Conservation (phyloP, 2,797 vertebrate species). For the Oreochromis grahami region DNA sequence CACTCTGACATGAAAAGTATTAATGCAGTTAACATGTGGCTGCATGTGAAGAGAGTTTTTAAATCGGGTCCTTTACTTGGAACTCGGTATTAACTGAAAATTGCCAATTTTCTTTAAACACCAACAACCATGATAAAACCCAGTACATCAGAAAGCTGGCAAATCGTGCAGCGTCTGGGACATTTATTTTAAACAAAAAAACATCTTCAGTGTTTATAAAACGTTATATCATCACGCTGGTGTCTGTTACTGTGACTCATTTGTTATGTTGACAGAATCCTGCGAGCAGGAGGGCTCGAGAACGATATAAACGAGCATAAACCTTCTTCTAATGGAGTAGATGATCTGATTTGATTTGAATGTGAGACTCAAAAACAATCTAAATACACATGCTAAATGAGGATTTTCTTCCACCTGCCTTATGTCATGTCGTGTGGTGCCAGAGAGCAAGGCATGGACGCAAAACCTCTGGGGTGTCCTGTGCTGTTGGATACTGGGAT, state of each 20-base stretch:
- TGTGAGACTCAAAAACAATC: background rate
- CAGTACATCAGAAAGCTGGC: background rate
- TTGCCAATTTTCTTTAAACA: background rate
- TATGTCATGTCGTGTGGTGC: rapidly evolving
- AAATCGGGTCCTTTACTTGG: background rate
- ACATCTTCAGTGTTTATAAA: background rate
- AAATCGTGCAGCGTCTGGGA: background rate
- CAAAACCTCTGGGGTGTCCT: background rate
- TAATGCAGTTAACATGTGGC: background rate
- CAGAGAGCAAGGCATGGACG: background rate
- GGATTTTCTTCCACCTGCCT: background rate
- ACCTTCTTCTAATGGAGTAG: background rate
- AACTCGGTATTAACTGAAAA: background rate
- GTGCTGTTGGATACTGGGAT: background rate
- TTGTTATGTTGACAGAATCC: background rate
- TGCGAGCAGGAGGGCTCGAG: background rate
- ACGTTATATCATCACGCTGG: background rate
- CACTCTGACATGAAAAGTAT: background rate
- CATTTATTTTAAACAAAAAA: background rate
- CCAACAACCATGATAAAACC: background rate
- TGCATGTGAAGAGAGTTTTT: background rate
- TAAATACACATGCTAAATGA: background rate
- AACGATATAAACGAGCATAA: background rate
- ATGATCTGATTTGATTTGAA: background rate
- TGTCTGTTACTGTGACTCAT: background rate